phyloP scores from a whole-genome alignment of 2,113 vertebrate genomes.

The Accipiter cooperii region DNA sequence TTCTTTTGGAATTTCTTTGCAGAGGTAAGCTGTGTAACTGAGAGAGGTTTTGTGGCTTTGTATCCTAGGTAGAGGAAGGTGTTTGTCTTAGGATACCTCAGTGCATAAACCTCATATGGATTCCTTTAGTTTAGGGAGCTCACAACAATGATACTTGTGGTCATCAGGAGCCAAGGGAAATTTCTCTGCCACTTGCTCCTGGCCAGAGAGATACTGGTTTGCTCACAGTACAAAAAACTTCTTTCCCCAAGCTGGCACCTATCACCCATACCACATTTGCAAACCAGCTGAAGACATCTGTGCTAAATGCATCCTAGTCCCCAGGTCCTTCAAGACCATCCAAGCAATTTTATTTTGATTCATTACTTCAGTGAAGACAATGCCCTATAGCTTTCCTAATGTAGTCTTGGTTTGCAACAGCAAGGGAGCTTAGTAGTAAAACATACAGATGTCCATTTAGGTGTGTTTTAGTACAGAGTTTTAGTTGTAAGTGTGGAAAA shows the following conservation, averaged over 20 bases:
- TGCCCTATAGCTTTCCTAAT: neutral
- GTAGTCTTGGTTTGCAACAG: neutral
- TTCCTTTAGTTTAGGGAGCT: neutral
- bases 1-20: neutral
- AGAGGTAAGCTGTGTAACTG: neutral
- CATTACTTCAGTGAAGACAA: neutral
- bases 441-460: neutral
- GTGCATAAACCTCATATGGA: neutral
- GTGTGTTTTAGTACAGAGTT: neutral
- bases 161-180: neutral
- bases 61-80: neutral
- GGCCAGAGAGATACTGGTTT: neutral
- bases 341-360: neutral
- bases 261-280: neutral
- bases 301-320: neutral
- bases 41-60: neutral
- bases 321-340: neutral
- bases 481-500: neutral
- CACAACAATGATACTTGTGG: neutral
- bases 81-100: neutral
- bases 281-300: neutral
- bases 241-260: neutral
- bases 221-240: neutral
- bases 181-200: neutral
- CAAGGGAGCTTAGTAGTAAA: neutral